A percentile compares a stretch with the other conserved stretches of the same genome.
These are phyloP conservation scores for Patella depressa DNA, from an alignment of 2,888 invertebrate genomes.

Conservation along the genomic window DNA sequence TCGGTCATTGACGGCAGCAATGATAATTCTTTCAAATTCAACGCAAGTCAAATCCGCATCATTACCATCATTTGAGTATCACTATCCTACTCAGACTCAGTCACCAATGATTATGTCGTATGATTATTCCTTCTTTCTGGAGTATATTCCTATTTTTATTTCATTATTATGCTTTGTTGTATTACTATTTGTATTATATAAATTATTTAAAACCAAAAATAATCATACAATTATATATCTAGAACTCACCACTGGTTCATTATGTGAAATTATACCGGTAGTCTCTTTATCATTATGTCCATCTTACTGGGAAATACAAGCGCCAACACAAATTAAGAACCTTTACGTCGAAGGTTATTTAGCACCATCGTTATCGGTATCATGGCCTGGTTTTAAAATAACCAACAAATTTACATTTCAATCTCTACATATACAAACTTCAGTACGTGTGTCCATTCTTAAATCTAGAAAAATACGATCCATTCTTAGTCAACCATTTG, in stretches of 20 bases:
- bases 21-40: background rate
- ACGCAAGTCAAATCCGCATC: background rate
- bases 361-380: background rate
- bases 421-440: background rate
- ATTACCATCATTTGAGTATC: background rate
- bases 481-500: background rate
- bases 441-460: background rate
- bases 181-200: background rate
- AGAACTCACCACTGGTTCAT: background rate
- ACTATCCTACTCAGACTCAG: background rate
- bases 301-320: background rate
- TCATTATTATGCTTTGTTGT: too few species aligned
- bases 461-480: background rate
- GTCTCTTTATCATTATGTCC: background rate
- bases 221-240: background rate
- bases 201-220: background rate
- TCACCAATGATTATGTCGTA: background rate
- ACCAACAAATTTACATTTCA: background rate
- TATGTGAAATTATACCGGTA: background rate
- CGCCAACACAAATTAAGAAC: background rate
- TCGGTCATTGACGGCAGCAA: background rate
- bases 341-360: background rate
- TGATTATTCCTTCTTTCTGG: too few species aligned
- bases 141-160: too few species aligned
- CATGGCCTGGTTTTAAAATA: background rate